Base-by-base conservation (phyloP, 1,140 invertebrate species). In the Helicoverpa armigera region DNA sequence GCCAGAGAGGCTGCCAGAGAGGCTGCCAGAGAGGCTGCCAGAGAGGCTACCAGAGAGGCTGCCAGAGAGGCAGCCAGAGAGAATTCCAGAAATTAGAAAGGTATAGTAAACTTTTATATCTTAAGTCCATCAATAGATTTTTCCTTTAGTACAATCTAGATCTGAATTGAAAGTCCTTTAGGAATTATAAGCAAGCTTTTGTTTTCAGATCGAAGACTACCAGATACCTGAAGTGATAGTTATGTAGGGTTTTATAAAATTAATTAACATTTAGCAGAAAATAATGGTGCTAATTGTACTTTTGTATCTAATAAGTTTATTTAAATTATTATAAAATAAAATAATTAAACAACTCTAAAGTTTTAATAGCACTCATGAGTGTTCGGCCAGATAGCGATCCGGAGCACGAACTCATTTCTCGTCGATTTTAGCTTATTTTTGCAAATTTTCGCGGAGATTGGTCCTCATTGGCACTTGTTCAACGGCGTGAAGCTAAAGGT, bases 401-500 rank as follows among this genome's bases (percentile, higher is more conserved):
- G 23, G 23, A 60, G 60, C 12, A 77, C 65, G 31, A 35, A 16
- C 56, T 72, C 53, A 76, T 81, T 81, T 61, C 14, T 70, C 61
- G 53, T 74, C 56, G 60, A 79, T 82, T 79, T 78, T 69, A 78
- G 73, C 65, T 82, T 86, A 80, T 86, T 87, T 89, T 90, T 85
- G 85, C 82, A 88, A 89, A 89, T 89, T 89, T 89, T 82, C 86
- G 85, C 73, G 83, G 85, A 89, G 82, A 90, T 89, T 85, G 85
- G 81, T 79, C 86, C 82, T 86, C 85, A 92, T 94, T 92, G 91
- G 91, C 90, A 90, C 86, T 87, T 91, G 91, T 89, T 93, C 87
- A 93, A 92, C 91, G 87, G 85, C 76, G 89, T 89, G 89, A 65
- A 90, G 88, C 88, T 82, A 92, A 94, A 87, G 85, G 86, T 89